Percentiles rank a stretch among this genome's conserved stretches.
These are phyloP conservation scores for Choristoneura fumiferana DNA, from an alignment of 1,140 invertebrate genomes.

Conservation along the genomic window DNA sequence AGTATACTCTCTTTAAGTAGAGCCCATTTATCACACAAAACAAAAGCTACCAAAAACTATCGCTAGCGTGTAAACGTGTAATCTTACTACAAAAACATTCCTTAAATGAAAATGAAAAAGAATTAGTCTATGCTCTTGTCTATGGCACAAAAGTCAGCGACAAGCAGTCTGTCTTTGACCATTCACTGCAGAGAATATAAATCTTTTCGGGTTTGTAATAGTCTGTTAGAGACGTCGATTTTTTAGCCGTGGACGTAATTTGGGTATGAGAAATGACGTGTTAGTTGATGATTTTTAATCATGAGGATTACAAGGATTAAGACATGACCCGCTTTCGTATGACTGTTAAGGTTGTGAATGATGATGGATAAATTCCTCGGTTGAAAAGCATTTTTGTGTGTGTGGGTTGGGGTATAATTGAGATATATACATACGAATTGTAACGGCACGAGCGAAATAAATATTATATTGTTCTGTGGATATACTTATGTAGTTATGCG, in stretches of 20 bases:
- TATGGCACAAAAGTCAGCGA: conserved; percentile 14
- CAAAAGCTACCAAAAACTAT: conserved; percentile 17
- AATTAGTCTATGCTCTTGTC: conserved; percentile 14
- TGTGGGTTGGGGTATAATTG: background rate
- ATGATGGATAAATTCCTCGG: conserved; percentile 12
- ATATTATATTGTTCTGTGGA: too few species aligned
- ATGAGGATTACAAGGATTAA: conserved; percentile 17
- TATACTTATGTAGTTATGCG: too few species aligned
- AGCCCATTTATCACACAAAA: conserved; percentile 9
- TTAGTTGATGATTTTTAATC: background rate
- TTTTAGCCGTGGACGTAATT: conserved; percentile 9
- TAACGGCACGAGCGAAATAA: too few species aligned
- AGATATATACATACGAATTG: too few species aligned
- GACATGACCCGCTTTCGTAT: conserved; percentile 6
- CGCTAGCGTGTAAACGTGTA: conserved; percentile 14
- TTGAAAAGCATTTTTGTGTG: conserved; percentile 8
- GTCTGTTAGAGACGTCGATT: conserved; percentile 6
- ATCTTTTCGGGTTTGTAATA: conserved; percentile 7
- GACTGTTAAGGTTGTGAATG: conserved; percentile 3
- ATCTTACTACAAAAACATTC: conserved; percentile 15
- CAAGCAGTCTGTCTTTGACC: conserved; percentile 18
- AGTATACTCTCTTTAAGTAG: too few species aligned
- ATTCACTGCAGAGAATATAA: conserved; percentile 9
- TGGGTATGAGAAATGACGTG: conserved; percentile 9
- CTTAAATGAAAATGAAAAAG: conserved; percentile 16